Evolutionary conservation across 2,113 vertebrate genomes (phyloP).

Genomic region (Australoheros scitulus): DNA sequence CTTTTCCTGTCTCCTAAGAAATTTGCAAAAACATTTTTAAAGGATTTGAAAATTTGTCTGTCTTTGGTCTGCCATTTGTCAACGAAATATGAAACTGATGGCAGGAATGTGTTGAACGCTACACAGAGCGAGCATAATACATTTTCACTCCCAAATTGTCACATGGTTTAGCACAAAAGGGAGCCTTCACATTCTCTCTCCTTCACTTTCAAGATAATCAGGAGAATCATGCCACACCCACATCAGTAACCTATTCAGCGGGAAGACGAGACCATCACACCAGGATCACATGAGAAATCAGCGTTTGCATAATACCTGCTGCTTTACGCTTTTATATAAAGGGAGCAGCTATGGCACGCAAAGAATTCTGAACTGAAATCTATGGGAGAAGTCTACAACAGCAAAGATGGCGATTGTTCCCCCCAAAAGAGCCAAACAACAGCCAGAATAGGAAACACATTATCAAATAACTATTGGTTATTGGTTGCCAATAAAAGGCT

Average conservation of each 20-base stretch:
- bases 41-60: background rate
- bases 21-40: background rate
- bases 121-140: background rate
- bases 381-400: too few relatives aligned
- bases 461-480: too few relatives aligned
- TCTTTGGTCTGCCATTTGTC: background rate
- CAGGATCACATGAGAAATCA: constrained; percentile 11
- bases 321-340: background rate
- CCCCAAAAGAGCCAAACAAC: too few relatives aligned
- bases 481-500: background rate
- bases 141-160: background rate
- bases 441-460: too few relatives aligned
- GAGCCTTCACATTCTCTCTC: background rate
- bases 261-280: constrained; percentile 9
- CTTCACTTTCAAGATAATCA: constrained; percentile 23
- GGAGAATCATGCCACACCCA: constrained; percentile 20
- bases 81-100: background rate
- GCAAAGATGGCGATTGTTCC: too few relatives aligned
- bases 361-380: background rate
- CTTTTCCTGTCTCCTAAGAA: background rate
- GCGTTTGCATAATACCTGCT: background rate
- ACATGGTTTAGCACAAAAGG: background rate
- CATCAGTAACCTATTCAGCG: constrained; percentile 35
- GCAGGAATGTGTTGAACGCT: background rate
- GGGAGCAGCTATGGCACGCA: background rate